These are phyloP conservation scores for Teleogryllus oceanicus DNA, from an alignment of 2,888 invertebrate genomes.

Conservation along the genomic window DNA sequence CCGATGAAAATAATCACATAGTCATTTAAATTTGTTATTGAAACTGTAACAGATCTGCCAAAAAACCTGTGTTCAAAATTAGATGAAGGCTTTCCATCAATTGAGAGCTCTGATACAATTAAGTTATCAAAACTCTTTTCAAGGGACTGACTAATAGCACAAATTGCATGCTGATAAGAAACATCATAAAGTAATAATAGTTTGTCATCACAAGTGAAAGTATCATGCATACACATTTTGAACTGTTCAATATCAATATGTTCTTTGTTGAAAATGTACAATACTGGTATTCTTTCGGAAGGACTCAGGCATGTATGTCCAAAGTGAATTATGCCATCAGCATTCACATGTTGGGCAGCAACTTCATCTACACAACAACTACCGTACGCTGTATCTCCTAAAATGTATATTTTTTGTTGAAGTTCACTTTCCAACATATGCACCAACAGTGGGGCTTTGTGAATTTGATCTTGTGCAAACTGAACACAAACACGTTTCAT, in stretches of 20 bases:
- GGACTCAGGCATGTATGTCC: constrained; percentile 83
- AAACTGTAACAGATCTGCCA: constrained; percentile 27
- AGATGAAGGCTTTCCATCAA: not conserved
- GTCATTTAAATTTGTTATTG: constrained; percentile 44
- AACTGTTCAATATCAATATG: constrained; percentile 52
- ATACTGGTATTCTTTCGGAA: constrained; percentile 69
- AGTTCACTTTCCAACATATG: constrained; percentile 50
- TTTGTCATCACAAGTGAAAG: constrained; percentile 38
- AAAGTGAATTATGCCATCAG: constrained; percentile 86
- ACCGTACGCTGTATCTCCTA: constrained; percentile 89
- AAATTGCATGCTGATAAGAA: constrained; percentile 11
- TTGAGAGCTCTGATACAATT: constrained; percentile 30
- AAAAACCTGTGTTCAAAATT: not conserved
- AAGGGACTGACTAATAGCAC: not conserved
- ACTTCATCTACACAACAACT: constrained; percentile 90
- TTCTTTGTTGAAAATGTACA: constrained; percentile 66
- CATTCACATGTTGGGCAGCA: constrained; percentile 81
- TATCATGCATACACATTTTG: constrained; percentile 24
- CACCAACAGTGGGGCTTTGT: constrained; percentile 65
- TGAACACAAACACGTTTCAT: constrained; percentile 67
- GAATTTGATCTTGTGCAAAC: constrained; percentile 80
- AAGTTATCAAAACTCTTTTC: constrained; percentile 29
- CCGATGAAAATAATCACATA: constrained; percentile 67
- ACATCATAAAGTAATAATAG: constrained; percentile 20
- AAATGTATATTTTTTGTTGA: constrained; percentile 66